Base-by-base conservation (phyloP, 2,888 invertebrate species). In the Eulithis testata region DNA sequence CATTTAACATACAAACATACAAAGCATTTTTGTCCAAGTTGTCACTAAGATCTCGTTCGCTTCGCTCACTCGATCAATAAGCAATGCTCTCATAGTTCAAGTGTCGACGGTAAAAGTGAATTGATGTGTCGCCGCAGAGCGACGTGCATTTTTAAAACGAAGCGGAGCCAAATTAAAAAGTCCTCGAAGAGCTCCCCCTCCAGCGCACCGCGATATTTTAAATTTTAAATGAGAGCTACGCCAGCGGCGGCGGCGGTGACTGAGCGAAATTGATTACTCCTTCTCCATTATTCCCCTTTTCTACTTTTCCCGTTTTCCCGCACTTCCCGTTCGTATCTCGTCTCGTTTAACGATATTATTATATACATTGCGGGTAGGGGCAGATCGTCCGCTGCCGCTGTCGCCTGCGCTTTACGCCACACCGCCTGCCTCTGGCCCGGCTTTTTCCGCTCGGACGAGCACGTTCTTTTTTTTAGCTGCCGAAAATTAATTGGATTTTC, bases 401-500 rank as follows among this genome's bases (percentile, higher is more conserved):
- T 75, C 77, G 79, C 82, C 73, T 68, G 54, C 80, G 66, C 51
- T 74, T 79, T 62, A 74, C 73, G 69, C 79, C 74, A 37, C 47
- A 49, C 49, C 21, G 49, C 49, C 49, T 40, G 51, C 55, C 49
- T 69, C 69, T 70, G 73, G 66, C 74, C 77, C 78, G 76, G 87
- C 87, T 90, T 90, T 90, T 88, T 86, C 88, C 89, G 87, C 87
- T 88, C 84, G 87, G 87, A 83, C 83, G 88, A 78, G 84, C 86
- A 81, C 85, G 87, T 85, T 89, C 88, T 88, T 92, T 91, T 86
- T 88, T 92, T 91, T 89, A 87, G 86, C 87, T 84, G 85, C 87
- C 90, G 90, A 91, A 92, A 93, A 92, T 93, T 93, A 93, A 93
- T 93, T 93, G 92, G 91, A 91, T 92, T 91, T 92, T 90, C 91